Evolutionary conservation across 1,140 invertebrate genomes (phyloP), one percentile per base, ranked within the genome.

Genomic region (Globodera ellingtonae): DNA sequence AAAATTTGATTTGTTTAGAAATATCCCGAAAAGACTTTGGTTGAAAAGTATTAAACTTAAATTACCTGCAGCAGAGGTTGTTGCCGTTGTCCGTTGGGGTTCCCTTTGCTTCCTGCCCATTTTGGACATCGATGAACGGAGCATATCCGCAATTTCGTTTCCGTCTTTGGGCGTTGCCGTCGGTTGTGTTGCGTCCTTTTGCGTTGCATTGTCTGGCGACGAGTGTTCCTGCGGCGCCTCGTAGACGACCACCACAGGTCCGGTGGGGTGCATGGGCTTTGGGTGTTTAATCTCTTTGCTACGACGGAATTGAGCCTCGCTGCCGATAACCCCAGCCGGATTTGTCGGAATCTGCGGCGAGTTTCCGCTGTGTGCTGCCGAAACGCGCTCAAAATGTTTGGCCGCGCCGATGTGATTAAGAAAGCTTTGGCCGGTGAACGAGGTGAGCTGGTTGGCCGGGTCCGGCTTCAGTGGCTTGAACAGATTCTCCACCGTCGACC

Each of bases 201-300:
- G 10, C n/a, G 18, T 56, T 21, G 72, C 56, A 46, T 66, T 67
- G 65, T 77, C 35, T 6, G 75, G 75, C 65, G 75, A 67, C 13
- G 69, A 18, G 10, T 77, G 75, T 77, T 81, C 50, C 13, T 47
- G 67, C 67, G 80, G 80, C 24, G 80, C 80, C 18, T 81, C 79
- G 50, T 81, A 81, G 48, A 81, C 80, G 50, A 70, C 72, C 24
- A 81, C 50, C n/a, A 83, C 74, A 6, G 79, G 59, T 15, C 46
- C 65, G 21, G 24, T 85, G 10, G 71, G 62, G 8, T 83, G 82
- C 13, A 83, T 62, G 4, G 82, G 78, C 35, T 84, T 83, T 6
- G 82, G 82, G 7, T 84, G 82, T 85, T 83, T 84, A 46, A 83
- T 83, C 24, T 85, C 82, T 69, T 83, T 81, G 48, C 74, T 76